Evolutionary conservation across 2,113 vertebrate genomes (phyloP).

Genomic region (Centrocercus urophasianus): DNA sequence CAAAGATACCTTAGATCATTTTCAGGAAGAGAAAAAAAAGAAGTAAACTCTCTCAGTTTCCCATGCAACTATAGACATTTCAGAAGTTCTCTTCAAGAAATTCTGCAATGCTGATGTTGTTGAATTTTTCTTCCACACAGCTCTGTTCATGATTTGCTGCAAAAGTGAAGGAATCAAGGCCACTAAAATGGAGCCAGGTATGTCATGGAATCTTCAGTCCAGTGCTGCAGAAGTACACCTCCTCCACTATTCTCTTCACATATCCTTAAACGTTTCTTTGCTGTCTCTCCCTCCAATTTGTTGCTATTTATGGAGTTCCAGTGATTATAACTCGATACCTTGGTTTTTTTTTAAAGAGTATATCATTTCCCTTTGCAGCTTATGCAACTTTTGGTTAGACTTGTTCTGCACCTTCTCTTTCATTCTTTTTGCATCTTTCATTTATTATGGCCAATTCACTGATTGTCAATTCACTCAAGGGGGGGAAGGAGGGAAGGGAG

Average conservation of each 20-base stretch:
- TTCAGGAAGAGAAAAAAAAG: not conserved
- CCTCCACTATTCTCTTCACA: not conserved
- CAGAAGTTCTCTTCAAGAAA: not conserved
- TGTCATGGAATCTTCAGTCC: not conserved
- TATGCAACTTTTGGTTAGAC: not conserved
- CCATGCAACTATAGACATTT: fast-evolving
- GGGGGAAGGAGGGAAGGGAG: no score
- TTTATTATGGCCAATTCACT: not conserved
- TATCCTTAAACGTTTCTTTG: not conserved
- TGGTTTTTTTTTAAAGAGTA: not conserved
- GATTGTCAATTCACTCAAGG: not conserved
- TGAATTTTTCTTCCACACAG: not conserved
- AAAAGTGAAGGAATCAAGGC: not conserved
- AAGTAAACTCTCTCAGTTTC: not conserved
- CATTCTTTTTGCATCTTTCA: not conserved
- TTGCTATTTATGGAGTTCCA: not conserved
- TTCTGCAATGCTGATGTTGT: not conserved
- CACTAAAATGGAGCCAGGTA: not conserved
- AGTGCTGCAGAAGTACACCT: not conserved
- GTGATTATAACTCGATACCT: not conserved
- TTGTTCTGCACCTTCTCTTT: not conserved
- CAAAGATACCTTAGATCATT: not conserved
- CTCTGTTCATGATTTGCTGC: not conserved
- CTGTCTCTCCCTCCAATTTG: not conserved
- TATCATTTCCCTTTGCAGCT: not conserved